Base-by-base conservation (phyloP, 2,888 invertebrate genomes). In the Chloroclystis v-ata region DNA sequence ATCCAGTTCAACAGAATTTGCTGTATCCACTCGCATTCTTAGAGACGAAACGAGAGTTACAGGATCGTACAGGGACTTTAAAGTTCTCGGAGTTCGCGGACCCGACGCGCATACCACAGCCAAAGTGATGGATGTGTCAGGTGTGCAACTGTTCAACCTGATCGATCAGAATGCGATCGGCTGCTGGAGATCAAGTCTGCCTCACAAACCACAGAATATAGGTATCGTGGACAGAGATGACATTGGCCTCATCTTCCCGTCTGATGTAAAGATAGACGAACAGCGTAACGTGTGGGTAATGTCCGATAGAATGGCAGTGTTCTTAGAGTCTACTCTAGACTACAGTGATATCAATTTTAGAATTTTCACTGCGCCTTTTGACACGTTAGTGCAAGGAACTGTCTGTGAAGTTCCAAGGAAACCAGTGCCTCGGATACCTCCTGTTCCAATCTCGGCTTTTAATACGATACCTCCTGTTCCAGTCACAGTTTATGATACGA, bases 91-190 rank as follows among this genome's bases (percentile, higher is more conserved):
- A 5, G 90, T 91, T 47, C 89, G 95, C 28, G 93, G 92, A 1
- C 86, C 90, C 0, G 89, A 92, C 47, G 83, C 90, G 0, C 94
- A 95, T 62, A 92, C 93, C 0, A 94, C 94, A 0, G 78, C 95
- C 0, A 91, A 92, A 57, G 90, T 94, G 2, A 92, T 94, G 90
- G 92, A 93, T 60, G 92, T 93, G 1, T 89, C 90, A 47, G 95
- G 95, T 1, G 75, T 95, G 1, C 91, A 95, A 75, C 89, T 95
- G 47, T 95, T 92, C 74, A 93, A 92, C 74, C 83, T 95, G 56
- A 91, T 96, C 47, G 95, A 95, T 70, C 93, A 92, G 68, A 95
- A 95, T 65, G 93, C 93, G 0, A 89, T 96, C 4, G 95, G 95
- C 1, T 96, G 95, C 69, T 95, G 95, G 95, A 93, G 93, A 60